Evolutionary conservation across 2,797 vertebrate species (phyloP), one percentile per base, ranked within the genome.

Genomic region (Pipistrellus nathusii): DNA sequence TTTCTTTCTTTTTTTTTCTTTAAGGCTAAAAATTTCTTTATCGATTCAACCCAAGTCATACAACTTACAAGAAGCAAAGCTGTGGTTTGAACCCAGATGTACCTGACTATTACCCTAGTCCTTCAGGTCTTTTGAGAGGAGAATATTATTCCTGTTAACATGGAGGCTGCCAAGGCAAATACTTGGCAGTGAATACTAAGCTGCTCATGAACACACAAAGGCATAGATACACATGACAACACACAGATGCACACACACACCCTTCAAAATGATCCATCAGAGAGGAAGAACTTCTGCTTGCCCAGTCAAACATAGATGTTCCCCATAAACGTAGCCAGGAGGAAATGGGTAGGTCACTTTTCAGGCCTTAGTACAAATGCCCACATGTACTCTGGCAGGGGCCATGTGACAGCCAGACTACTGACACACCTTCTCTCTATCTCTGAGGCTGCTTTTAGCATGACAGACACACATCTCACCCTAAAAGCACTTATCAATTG

Each of bases 221-320:
- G 18, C 11, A 71, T 14, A 55, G 1, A 27, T 17, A 73, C 51
- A 23, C 55, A 57, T 23, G 55, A 57, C 9, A 25, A 57, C 55
- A 25, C 51, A 59, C 35, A 76, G 35, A 88, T 8, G n/a, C 25
- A 83, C 32, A 71, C 20, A 57, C 20, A 57, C 13, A 4, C 21
- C 13, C 35, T 81, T 85, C 59, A 27, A 72, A 72, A 32, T 15
- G 32, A 71, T 53, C 30, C 21, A 72, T 84, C 23, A 64, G 46
- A 87, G 78, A 87, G 69, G 51, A 82, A 96, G n/a, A 73, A 66
- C 2, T 55, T 55, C 53, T 23, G 83, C 89, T 30, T 89, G 38
- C 12, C 53, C 32, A 93, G 73, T 14, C 18, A 73, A 53, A 86
- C 25, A 87, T 30, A 51, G 10, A 75, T 78, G 62, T 83, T 91